Base-by-base conservation (phyloP, 2,888 invertebrate genomes). In the Abrostola tripartita region DNA sequence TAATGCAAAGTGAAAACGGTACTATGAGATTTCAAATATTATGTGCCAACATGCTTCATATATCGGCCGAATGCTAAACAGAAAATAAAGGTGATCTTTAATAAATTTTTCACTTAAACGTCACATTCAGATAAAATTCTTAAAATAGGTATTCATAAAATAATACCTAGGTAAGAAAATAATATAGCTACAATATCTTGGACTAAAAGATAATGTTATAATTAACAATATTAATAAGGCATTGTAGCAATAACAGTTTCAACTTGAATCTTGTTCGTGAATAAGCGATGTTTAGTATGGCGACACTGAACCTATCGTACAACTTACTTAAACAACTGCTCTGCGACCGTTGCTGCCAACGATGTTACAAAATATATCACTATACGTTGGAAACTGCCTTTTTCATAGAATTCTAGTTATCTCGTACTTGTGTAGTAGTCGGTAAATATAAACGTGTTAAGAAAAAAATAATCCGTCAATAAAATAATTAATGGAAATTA, bases 201-300 rank as follows among this genome's bases (percentile, higher is more conserved):
- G 44, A 14, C 44, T 47, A 12, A 24, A 47, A 47, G 44, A 47
- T 47, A 47, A 47, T 47, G 44, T 47, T 24, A 14, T 47, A 47
- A 47, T 47, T 14, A 24, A 14, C 24, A 14, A 47, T 47, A 47
- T 47, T 47, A 47, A 47, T 47, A 14, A 47, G 44, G 14, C 24
- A 47, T 47, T 47, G 44, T 47, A 47, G 14, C 14, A 47, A 47
- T 47, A 71, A 73, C 67, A 57, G 59, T 62, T 53, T 52, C 58
- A 49, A 74, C 71, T 71, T 56, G 55, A 66, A 70, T 70, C 71
- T 67, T 35, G 58, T 56, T 59, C 51, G 51, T 75, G 71, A 71
- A 74, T 74, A 71, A 68, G 56, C 52, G 58, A 44, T 51, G 41
- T 58, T 59, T 61, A 64, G 60, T 59, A 58, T 54, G 51, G 56